These are phyloP conservation scores for Odontomachus brunneus DNA, from an alignment of 1,140 invertebrate species.

Conservation along the genomic window DNA sequence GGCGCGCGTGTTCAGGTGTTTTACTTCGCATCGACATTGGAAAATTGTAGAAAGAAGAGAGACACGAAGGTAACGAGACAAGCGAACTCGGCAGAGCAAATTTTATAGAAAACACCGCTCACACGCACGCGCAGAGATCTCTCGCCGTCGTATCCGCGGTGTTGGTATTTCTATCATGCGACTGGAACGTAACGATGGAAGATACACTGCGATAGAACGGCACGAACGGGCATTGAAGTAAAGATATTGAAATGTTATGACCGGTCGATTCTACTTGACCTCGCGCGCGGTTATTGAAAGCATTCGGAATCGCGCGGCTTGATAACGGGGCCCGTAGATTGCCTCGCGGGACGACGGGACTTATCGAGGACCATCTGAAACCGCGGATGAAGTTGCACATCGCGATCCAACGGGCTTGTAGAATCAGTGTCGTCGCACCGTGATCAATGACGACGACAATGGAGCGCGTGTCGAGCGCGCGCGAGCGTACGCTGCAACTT, in stretches of 20 bases:
- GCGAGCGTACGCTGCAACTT: slow-evolving; percentile 31
- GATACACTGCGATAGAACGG: slow-evolving; percentile 14
- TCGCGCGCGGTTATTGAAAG: slow-evolving; percentile 35
- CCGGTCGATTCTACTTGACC: slow-evolving; percentile 47
- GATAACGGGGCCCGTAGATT: slow-evolving; percentile 51
- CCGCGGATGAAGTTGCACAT: slow-evolving; percentile 65
- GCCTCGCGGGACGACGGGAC: neutral
- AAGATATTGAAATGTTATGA: slow-evolving; percentile 54
- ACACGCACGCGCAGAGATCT: neutral
- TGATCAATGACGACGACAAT: slow-evolving; percentile 48
- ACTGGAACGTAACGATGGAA: slow-evolving; percentile 26
- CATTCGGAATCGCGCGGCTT: slow-evolving; percentile 19
- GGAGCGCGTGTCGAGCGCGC: slow-evolving; percentile 12
- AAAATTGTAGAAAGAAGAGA: neutral
- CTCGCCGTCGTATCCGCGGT: neutral
- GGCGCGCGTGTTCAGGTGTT: too few species aligned
- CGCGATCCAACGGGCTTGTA: slow-evolving; percentile 38
- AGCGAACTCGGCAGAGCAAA: neutral
- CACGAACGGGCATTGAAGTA: neutral
- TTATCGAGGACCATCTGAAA: slow-evolving; percentile 40
- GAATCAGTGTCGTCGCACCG: slow-evolving; percentile 38
- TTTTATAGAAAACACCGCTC: too few species aligned
- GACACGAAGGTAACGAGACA: neutral
- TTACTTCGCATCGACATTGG: too few species aligned
- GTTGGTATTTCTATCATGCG: slow-evolving; percentile 32